Evolutionary conservation across 2,113 vertebrate genomes (phyloP).

Genomic region (Scartelaos histophorus): DNA sequence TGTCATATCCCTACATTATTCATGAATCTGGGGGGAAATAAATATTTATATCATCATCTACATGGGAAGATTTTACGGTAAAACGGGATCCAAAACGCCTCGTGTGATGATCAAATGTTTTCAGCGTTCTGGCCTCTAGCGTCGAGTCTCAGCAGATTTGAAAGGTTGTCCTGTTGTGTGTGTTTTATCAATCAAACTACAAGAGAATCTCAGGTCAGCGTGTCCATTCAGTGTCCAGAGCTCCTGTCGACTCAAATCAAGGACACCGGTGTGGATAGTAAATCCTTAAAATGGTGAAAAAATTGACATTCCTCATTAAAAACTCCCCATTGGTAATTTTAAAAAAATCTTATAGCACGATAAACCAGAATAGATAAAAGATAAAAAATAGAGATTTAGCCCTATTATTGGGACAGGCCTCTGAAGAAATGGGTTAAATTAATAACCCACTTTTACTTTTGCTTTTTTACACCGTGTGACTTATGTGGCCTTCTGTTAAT

Average conservation of each 20-base stretch:
- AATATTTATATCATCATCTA: constrained; percentile 46
- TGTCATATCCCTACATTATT: constrained; percentile 47
- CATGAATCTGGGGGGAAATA: constrained; percentile 43
- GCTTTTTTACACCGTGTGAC: too few species aligned
- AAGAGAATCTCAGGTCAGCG: neutral
- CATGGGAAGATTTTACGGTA: constrained; percentile 53
- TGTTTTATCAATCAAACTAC: constrained; percentile 15
- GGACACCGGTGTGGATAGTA: constrained; percentile 35
- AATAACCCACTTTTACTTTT: too few species aligned
- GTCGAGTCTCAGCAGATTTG: constrained; percentile 12
- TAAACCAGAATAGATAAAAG: neutral
- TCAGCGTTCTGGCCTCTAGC: constrained; percentile 9
- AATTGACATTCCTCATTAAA: constrained; percentile 40
- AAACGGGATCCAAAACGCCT: constrained; percentile 15
- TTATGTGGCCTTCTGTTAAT: too few species aligned
- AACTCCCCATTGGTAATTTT: too few species aligned
- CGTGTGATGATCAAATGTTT: constrained; percentile 23
- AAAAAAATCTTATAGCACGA: too few species aligned
- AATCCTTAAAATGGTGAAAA: constrained; percentile 59
- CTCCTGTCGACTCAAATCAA: constrained; percentile 37
- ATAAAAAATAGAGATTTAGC: neutral
- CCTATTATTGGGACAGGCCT: too few species aligned
- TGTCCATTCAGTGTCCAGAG: neutral
- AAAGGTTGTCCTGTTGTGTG: neutral
- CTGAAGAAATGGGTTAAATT: too few species aligned